Base-by-base conservation (phyloP, 2,888 invertebrate species). In the Dichetophora obliterata region DNA sequence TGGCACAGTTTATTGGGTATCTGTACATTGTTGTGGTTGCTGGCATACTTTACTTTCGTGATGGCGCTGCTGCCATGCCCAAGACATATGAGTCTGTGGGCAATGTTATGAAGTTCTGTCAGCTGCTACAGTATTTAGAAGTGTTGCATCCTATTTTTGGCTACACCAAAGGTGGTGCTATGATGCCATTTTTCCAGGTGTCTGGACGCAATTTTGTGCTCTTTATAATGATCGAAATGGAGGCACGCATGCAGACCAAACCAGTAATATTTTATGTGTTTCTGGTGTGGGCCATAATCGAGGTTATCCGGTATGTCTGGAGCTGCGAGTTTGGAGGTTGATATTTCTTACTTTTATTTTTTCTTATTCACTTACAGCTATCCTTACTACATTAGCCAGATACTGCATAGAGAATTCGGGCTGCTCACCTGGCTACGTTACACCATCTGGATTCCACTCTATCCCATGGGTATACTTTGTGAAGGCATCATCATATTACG, bases 391-490 rank as follows among this genome's bases (percentile, higher is more conserved):
- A 93, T 98, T 85, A 91, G 94, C 0, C 94, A 95, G 84, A 89
- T 96, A 0, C 92, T 96, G 84, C 93, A 95, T 77, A 92, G 92
- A 34, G 93, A 96, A 77, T 91, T 95, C 48, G 91, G 92, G 65
- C 84, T 95, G 3, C 88, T 98, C 9, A 98, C 96, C 0, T 98
- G 98, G 98, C 89, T 98, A 3, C 92, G 98, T 19, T 98, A 98
- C 88, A 95, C 96, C 0, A 91, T 96, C 75, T 99, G 98, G 98
- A 96, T 98, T 81, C 94, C 96, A 0, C 91, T 98, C 0, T 98
- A 98, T 89, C 98, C 98, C 0, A 86, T 97, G 54, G 98, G 98
- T 6, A 93, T 97, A 82, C 85, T 96, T 1, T 95, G 95, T 84
- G 98, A 98, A 90, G 95, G 96, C 0, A 93, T 95, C 4, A 92